Percentiles rank a stretch among this genome's conserved stretches.
phyloP scores from a whole-genome alignment of 1,140 invertebrate genomes.

The Calephelis nemesis region DNA sequence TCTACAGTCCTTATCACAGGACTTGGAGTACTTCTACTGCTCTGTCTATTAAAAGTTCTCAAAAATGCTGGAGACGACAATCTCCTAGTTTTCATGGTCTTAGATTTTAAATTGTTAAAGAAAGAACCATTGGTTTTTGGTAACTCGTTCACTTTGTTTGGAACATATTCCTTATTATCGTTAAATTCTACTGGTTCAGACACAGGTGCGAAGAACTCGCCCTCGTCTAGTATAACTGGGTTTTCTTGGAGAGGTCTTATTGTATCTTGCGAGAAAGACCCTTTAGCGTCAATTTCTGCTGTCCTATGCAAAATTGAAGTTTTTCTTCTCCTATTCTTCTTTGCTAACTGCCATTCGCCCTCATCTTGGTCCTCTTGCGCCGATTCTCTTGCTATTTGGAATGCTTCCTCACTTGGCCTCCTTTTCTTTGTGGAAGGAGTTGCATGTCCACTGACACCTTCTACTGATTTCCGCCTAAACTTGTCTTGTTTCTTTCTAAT shows the following conservation, averaged over 20 bases:
- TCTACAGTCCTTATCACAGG: conserved; percentile 51
- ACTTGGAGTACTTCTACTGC: conserved; percentile 62
- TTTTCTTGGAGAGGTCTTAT: conserved; percentile 63
- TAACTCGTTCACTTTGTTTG: conserved; percentile 53
- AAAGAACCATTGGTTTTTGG: conserved; percentile 74
- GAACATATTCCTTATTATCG: conserved; percentile 30
- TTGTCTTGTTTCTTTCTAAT: conserved; percentile 61
- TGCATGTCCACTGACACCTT: conserved; percentile 78
- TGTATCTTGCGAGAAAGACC: conserved; percentile 49
- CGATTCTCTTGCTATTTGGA: conserved; percentile 83
- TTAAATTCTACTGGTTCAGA: conserved; percentile 67
- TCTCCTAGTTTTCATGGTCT: conserved; percentile 71
- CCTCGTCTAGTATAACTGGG: conserved; percentile 68
- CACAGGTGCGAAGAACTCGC: conserved; percentile 69
- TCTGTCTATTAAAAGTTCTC: conserved; percentile 80
- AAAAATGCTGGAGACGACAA: conserved; percentile 84
- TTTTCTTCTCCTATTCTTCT: conserved; percentile 64
- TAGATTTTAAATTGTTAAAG: conserved; percentile 69
- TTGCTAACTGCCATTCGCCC: conserved; percentile 71
- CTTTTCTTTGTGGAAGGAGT: conserved; percentile 78
- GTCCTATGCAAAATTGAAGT: conserved; percentile 59
- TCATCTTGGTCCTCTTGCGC: conserved; percentile 71
- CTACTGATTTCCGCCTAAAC: conserved; percentile 81
- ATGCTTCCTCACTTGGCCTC: conserved; percentile 88
- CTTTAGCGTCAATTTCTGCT: conserved; percentile 41